Conservation (phyloP, 2,113 vertebrate species). For the Pitta sordida region DNA sequence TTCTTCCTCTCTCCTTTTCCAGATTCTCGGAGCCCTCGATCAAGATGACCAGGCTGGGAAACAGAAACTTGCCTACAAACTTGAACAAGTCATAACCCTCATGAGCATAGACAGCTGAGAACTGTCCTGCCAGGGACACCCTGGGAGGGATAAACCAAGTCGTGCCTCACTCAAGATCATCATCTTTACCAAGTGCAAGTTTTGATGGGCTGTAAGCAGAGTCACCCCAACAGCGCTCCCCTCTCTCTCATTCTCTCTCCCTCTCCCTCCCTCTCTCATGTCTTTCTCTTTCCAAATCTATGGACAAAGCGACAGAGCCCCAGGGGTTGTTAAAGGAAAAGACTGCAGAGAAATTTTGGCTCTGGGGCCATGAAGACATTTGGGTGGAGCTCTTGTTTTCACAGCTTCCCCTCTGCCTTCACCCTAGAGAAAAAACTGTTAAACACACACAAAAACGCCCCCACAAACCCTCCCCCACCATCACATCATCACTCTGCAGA, state of each 20-base stretch:
- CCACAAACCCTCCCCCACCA: not conserved
- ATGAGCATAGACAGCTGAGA: slow-evolving; percentile 99
- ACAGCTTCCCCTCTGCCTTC: slow-evolving; percentile 49
- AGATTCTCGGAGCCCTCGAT: slow-evolving; percentile 93
- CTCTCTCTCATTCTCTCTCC: not conserved
- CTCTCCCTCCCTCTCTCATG: not conserved
- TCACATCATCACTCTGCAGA: slow-evolving; percentile 42
- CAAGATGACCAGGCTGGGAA: slow-evolving; percentile 94
- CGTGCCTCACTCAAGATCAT: slow-evolving; percentile 99
- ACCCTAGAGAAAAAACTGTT: slow-evolving; percentile 1
- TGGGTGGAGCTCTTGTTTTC: slow-evolving; percentile 49
- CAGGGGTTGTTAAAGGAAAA: slow-evolving; percentile 32
- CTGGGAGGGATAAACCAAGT: slow-evolving; percentile 99
- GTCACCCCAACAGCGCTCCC: slow-evolving; percentile 57
- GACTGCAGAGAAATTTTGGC: slow-evolving; percentile 26
- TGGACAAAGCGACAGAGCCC: slow-evolving; percentile 41
- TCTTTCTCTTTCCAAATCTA: slow-evolving; percentile 26
- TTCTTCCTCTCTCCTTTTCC: slow-evolving; percentile 21
- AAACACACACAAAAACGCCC: not conserved
- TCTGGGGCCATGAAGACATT: slow-evolving; percentile 46
- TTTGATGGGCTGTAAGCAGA: slow-evolving; percentile 76
- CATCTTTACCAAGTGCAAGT: slow-evolving; percentile 91
- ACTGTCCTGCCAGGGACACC: slow-evolving; percentile 92
- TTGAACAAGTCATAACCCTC: slow-evolving; percentile 98
- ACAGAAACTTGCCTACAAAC: slow-evolving; percentile 98